phyloP scores from a whole-genome alignment of 2,888 invertebrate species.

The Amiota minor region DNA sequence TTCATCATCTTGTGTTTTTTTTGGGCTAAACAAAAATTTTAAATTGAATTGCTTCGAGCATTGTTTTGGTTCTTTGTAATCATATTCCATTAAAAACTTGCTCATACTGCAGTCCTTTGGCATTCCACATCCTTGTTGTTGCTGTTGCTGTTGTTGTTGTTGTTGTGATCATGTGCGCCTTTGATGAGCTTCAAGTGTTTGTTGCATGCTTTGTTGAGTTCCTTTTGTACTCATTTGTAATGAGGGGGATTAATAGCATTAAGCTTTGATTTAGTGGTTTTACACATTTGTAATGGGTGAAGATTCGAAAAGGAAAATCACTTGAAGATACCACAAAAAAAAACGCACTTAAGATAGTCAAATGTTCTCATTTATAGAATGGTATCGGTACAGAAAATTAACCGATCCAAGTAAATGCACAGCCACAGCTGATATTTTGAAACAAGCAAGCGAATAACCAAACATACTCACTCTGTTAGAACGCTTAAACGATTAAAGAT shows the following conservation, averaged over 20 bases:
- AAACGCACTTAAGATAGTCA: no score
- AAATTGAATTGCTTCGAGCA: slow-evolving; percentile 71
- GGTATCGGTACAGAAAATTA: no score
- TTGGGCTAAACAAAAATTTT: slow-evolving; percentile 53
- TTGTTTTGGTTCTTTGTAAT: slow-evolving; percentile 72
- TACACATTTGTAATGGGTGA: not conserved
- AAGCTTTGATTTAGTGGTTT: slow-evolving; percentile 22
- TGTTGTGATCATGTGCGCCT: slow-evolving; percentile 20
- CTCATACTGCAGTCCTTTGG: slow-evolving; percentile 55
- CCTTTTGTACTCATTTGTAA: slow-evolving; percentile 45
- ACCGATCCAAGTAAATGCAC: no score
- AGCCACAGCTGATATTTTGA: no score
- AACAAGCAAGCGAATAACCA: no score
- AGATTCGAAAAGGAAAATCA: no score
- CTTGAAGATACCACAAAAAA: no score
- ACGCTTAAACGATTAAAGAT: no score
- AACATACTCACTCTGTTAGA: no score
- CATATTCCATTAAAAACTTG: slow-evolving; percentile 70
- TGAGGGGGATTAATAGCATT: slow-evolving; percentile 8
- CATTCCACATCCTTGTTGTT: not conserved
- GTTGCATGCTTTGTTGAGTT: slow-evolving; percentile 54
- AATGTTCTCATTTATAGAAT: no score
- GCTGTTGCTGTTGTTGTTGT: slow-evolving; percentile 24
- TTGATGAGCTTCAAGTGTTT: slow-evolving; percentile 35
- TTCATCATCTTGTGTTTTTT: slow-evolving; percentile 31